Base-by-base conservation (phyloP, 2,113 vertebrate genomes). In the Pachypanchax playfairii region DNA sequence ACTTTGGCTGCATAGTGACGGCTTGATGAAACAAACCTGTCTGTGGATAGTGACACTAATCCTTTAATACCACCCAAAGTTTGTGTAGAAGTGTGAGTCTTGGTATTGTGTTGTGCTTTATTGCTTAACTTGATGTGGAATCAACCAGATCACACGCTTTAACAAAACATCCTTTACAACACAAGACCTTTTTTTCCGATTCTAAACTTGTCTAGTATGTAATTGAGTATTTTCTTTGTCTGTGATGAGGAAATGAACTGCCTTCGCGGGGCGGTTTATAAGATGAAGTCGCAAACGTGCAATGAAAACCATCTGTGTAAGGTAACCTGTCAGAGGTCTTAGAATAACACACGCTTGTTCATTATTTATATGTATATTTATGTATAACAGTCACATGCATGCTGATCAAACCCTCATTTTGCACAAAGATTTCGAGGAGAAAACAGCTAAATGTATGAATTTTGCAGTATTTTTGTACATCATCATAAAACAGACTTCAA, bases 161-260 rank as follows among this genome's bases (percentile, higher is more conserved):
- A 41, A 22, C 36, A 52, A 4, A 66, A 73, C 54, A 54, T n/a
- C 35, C 21, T 49, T 7, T 24, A 33, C 11, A 18, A 24, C 11
- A 18, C 6, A 33, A 5, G 33, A 20, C 28, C n/a, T n/a, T 28
- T 43, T 7, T 35, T 22, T n/a, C 6, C 0, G 6, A 33, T 12
- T 35, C 11, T 39, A 33, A 10, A 2, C 21, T 38, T 14, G 14
- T 1, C 51, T 25, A 3, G 9, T 15, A 15, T 10, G 21, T 1
- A 54, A 25, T 25, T 11, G 1, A n/a, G 7, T 2, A n/a, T 4
- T 22, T n/a, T 4, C 9, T 1, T 4, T 25, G 15, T 14, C 17
- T 53, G 8, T 3, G 4, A 17, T 17, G 8, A 15, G 3, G 9
- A 35, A 7, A 36, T 36, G 4, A 33, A 3, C 13, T 4, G 24